Evolutionary conservation across 2,888 invertebrate genomes (phyloP).

Genomic region (Crematogaster levior): DNA sequence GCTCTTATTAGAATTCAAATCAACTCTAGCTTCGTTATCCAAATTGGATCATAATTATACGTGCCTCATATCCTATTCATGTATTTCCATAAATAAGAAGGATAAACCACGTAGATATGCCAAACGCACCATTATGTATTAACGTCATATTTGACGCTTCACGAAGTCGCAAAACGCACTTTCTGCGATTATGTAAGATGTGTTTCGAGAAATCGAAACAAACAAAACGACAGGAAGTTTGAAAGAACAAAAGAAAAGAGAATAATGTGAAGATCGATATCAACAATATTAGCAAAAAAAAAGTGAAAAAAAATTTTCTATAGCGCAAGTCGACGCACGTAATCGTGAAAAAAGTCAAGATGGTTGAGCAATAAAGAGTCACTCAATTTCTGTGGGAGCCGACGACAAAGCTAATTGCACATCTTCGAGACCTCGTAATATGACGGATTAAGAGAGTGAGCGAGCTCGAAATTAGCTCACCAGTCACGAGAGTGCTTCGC

Average conservation of each 20-base stretch:
- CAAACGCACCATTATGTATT: slow-evolving; percentile 5
- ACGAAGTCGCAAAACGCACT: neutral
- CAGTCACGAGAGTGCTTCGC: slow-evolving; percentile 24
- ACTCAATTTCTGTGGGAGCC: slow-evolving; percentile 21
- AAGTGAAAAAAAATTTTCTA: slow-evolving; percentile 20
- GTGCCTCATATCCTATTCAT: slow-evolving; percentile 4
- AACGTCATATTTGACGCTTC: slow-evolving; percentile 5
- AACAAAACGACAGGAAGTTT: neutral
- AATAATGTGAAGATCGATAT: slow-evolving; percentile 17
- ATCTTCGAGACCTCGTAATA: slow-evolving; percentile 51
- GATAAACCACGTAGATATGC: neutral
- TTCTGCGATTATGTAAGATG: slow-evolving; percentile 13
- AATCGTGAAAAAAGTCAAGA: slow-evolving; percentile 23
- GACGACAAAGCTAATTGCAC: slow-evolving; percentile 64
- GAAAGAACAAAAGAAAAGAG: neutral
- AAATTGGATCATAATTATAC: slow-evolving; percentile 27
- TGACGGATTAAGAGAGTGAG: slow-evolving; percentile 58
- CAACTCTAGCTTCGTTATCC: slow-evolving; percentile 14
- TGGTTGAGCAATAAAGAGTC: slow-evolving; percentile 44
- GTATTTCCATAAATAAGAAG: slow-evolving; percentile 23
- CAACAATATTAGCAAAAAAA: slow-evolving; percentile 23
- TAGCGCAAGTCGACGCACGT: slow-evolving; percentile 28
- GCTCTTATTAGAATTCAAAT: slow-evolving; percentile 14
- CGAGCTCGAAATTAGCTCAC: slow-evolving; percentile 44
- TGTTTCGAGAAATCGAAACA: slow-evolving; percentile 35